Conservation (phyloP, 1,140 invertebrate genomes). For the Mylabris phalerata region DNA sequence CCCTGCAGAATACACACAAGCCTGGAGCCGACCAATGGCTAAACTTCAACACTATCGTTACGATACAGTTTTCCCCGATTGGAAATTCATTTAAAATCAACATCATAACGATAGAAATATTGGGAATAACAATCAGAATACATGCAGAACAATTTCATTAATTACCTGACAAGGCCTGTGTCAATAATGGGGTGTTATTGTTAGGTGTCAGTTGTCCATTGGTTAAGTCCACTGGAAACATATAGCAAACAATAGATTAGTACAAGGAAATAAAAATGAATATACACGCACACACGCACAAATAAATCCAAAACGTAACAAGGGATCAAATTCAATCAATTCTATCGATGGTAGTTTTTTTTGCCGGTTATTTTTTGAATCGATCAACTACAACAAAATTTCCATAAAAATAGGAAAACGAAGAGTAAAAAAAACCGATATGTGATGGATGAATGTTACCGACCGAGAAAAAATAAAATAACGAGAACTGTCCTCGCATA, state of each 20-base stretch:
- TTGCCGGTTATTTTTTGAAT: not conserved
- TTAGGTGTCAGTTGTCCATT: constrained; percentile 90
- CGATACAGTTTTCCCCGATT: too few relatives aligned
- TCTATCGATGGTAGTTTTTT: not conserved
- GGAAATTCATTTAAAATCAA: too few relatives aligned
- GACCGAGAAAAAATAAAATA: constrained; percentile 14
- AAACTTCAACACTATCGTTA: not conserved
- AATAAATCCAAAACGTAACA: too few relatives aligned
- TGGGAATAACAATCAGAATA: not conserved
- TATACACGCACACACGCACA: too few relatives aligned
- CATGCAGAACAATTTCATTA: constrained; percentile 26
- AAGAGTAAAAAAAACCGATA: constrained; percentile 6
- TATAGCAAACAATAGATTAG: constrained; percentile 42
- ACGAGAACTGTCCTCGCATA: constrained; percentile 7
- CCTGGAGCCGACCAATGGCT: constrained; percentile 35
- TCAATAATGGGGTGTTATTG: constrained; percentile 89
- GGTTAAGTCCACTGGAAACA: constrained; percentile 86
- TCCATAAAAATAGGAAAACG: not conserved
- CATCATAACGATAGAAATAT: too few relatives aligned
- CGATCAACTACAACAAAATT: not conserved
- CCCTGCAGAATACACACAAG: constrained; percentile 29
- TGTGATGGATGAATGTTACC: constrained; percentile 28
- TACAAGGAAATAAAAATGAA: constrained; percentile 3
- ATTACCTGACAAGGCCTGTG: constrained; percentile 89
- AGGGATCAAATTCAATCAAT: not conserved